Evolutionary conservation across 2,113 vertebrate genomes (phyloP).

Genomic region (Climacteris rufus): DNA sequence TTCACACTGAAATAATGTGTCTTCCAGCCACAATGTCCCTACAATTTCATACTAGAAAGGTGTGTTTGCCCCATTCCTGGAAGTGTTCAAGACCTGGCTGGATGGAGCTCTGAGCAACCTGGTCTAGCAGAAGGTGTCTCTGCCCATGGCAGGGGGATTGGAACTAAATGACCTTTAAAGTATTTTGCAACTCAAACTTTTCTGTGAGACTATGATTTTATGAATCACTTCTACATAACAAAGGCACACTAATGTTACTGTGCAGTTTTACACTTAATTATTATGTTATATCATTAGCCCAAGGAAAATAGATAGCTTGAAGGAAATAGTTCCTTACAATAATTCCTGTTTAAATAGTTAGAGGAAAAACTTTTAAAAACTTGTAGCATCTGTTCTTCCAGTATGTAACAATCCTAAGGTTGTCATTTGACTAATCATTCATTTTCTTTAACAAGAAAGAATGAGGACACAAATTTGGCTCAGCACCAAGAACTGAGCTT

Average conservation of each 20-base stretch:
- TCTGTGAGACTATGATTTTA: not conserved
- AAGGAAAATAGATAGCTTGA: not conserved
- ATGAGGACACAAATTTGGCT: not conserved
- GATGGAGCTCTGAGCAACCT: not conserved
- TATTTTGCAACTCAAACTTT: not conserved
- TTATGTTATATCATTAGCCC: not conserved
- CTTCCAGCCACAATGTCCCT: not conserved
- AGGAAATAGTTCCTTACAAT: not conserved
- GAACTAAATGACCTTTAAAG: not conserved
- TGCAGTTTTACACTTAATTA: not conserved
- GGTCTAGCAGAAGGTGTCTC: not conserved
- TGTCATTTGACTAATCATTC: not conserved
- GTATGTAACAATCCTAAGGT: not conserved
- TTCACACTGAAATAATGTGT: not conserved
- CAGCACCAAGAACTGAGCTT: not conserved
- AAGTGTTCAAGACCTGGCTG: rapidly evolving
- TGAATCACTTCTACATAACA: not conserved
- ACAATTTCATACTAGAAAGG: not conserved
- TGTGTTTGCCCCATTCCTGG: not conserved
- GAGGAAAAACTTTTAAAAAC: not conserved
- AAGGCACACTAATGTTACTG: not conserved
- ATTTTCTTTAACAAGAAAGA: not conserved
- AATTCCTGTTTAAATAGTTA: not conserved
- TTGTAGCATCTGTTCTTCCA: not conserved
- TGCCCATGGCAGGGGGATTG: rapidly evolving